A percentile compares a stretch with the other conserved stretches of the same genome.
phyloP scores from a whole-genome alignment of 2,888 invertebrate genomes.

The Archaeoteleia sp. region DNA sequence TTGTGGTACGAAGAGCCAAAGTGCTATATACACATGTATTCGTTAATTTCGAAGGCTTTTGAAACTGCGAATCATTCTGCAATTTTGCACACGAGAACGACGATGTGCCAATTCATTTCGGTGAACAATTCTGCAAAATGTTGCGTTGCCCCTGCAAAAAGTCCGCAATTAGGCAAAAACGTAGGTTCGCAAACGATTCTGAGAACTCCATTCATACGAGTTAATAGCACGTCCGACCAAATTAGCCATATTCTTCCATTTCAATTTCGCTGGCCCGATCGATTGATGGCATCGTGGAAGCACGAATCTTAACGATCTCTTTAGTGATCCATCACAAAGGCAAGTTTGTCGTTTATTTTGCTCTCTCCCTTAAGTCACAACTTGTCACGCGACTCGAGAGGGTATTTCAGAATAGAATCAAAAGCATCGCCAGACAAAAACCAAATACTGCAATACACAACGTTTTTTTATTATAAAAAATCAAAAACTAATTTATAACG shows the following conservation, averaged over 20 bases:
- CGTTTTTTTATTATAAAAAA: no score
- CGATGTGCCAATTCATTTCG: slow-evolving; percentile 41
- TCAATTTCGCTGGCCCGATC: slow-evolving; percentile 38
- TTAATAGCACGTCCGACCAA: slow-evolving; percentile 36
- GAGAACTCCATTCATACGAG: slow-evolving; percentile 42
- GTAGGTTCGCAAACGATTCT: slow-evolving; percentile 35
- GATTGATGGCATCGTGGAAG: slow-evolving; percentile 30
- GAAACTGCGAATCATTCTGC: slow-evolving; percentile 13
- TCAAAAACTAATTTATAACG: no score
- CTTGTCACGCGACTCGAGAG: slow-evolving; percentile 20
- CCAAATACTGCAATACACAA: no score
- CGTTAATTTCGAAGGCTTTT: not conserved
- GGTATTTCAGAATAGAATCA: no score
- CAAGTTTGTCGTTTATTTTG: slow-evolving; percentile 18
- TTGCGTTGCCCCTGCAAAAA: slow-evolving; percentile 33
- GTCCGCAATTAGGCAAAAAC: slow-evolving; percentile 44
- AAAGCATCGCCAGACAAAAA: no score
- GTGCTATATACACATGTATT: not conserved
- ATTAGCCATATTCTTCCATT: slow-evolving; percentile 47
- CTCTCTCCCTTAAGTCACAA: slow-evolving; percentile 18
- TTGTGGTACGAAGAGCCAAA: not conserved
- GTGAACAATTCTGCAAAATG: slow-evolving; percentile 33
- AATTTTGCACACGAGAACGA: slow-evolving; percentile 29
- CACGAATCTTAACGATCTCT: slow-evolving; percentile 34
- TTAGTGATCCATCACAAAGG: slow-evolving; percentile 25